Base-by-base conservation (phyloP, 2,888 invertebrate genomes). In the Tetheella fluctuosa region DNA sequence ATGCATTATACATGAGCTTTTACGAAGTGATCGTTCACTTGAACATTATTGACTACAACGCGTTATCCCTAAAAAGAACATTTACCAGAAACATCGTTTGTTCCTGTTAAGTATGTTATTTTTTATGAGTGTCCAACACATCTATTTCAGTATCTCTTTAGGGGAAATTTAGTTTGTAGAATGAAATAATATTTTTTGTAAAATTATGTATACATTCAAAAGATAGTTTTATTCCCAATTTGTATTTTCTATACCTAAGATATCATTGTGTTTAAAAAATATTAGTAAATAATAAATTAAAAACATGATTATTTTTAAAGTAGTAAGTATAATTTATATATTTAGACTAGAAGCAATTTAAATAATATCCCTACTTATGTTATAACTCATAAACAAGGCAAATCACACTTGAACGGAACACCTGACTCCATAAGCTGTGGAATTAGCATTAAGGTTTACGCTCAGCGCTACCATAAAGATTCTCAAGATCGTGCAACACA, bases 1-100 rank as follows among this genome's bases (percentile, higher is more conserved):
- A 62, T 79, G 81, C 74, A 80, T 80, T 73, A 76, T 65, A 75
- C 75, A 77, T 78, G 79, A 74, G 80, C 71, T 54, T 67, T 72
- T 73, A 69, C 64, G 64, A 68, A 72, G 67, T 71, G 70, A 83
- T 78, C 73, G 71, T 64, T 71, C 68, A 67, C 67, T 67, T 67
- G 62, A 64, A 54, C 64, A 59, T 61, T 68, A 72, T 71, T 69
- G 63, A 68, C 61, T 63, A 64, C 61, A 64, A 58, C 54, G 34
- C 55, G 55, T 55, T 55, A 55, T 55, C 55, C 55, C 55, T 55
- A 55, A 55, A 55, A 55, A 55, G 34, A 34, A 17, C 54, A 54
- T 54, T 34, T 34, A 34, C 34, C 3, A 34, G 3, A 34, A 34
- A 34, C 34, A 20, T 54, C 54, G 54, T 34, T 17, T 20, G 55